These are phyloP conservation scores for Xylota segnis DNA, from an alignment of 2,888 invertebrate genomes.

Conservation along the genomic window DNA sequence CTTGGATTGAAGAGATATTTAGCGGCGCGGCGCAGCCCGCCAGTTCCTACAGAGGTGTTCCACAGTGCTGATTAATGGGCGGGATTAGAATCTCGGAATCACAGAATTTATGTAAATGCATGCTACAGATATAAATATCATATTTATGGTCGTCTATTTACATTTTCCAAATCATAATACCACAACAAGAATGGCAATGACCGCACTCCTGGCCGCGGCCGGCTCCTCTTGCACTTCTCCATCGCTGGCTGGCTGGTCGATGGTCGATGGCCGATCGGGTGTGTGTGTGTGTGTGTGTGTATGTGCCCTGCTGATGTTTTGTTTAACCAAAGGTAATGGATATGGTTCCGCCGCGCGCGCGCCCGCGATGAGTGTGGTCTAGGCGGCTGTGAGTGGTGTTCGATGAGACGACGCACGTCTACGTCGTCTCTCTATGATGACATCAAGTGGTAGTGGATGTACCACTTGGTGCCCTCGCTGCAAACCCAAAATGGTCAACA, in stretches of 20 bases:
- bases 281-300: not conserved
- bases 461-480: slow-evolving; percentile 26
- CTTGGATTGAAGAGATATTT: slow-evolving; percentile 58
- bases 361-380: slow-evolving; percentile 73
- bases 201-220: slow-evolving; percentile 30
- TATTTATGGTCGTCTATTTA: slow-evolving; percentile 75
- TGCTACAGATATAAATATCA: slow-evolving; percentile 72
- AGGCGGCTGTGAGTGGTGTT: slow-evolving; percentile 62
- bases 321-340: slow-evolving; percentile 72
- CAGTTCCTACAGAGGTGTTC: slow-evolving; percentile 66
- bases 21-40: slow-evolving; percentile 40
- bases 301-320: slow-evolving; percentile 59
- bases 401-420: slow-evolving; percentile 52
- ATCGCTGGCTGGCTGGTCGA: not conserved
- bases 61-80: slow-evolving; percentile 74
- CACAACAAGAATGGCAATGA: slow-evolving; percentile 67
- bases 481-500: slow-evolving; percentile 68
- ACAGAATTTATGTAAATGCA: slow-evolving; percentile 75
- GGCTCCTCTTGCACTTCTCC: not conserved
- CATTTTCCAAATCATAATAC: slow-evolving; percentile 72
- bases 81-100: slow-evolving; percentile 71
- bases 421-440: slow-evolving; percentile 57
- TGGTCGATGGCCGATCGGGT: not conserved
- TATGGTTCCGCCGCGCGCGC: slow-evolving; percentile 70
- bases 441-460: slow-evolving; percentile 68